These are phyloP conservation scores for Pleuronectes platessa DNA, from an alignment of 2,113 vertebrate genomes.

Conservation along the genomic window DNA sequence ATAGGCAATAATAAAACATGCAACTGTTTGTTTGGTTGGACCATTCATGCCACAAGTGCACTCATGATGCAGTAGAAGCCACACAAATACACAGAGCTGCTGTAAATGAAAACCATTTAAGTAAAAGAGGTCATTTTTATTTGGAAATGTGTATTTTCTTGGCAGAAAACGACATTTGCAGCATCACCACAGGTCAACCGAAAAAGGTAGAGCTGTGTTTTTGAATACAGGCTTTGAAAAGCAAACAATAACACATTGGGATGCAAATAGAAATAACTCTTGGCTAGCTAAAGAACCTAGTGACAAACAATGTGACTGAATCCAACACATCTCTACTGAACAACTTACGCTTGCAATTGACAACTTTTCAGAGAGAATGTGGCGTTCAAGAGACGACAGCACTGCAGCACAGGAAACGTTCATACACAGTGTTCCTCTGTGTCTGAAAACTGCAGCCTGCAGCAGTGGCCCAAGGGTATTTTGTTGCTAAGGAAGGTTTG, in stretches of 20 bases:
- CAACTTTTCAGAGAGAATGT: neutral
- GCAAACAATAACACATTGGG: neutral
- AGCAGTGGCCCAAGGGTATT: conserved; percentile 37
- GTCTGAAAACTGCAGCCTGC: conserved; percentile 7
- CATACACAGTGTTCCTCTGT: conserved; percentile 12
- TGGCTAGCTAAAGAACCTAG: neutral
- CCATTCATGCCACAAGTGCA: no score
- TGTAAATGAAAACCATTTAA: neutral
- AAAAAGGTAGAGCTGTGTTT: neutral
- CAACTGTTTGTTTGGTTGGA: no score
- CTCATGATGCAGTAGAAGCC: no score
- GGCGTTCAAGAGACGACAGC: neutral
- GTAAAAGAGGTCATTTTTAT: neutral
- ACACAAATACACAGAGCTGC: neutral
- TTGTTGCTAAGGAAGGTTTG: conserved; percentile 45
- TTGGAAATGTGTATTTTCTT: neutral
- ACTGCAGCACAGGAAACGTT: neutral
- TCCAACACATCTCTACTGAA: no score
- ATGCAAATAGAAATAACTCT: no score
- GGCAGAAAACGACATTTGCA: no score
- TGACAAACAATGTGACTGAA: neutral
- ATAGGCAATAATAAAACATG: no score
- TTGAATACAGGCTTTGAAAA: neutral
- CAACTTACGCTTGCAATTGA: no score
- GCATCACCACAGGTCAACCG: no score